phyloP scores from a whole-genome alignment of 2,888 invertebrate species.

The Melanophora roralis region DNA sequence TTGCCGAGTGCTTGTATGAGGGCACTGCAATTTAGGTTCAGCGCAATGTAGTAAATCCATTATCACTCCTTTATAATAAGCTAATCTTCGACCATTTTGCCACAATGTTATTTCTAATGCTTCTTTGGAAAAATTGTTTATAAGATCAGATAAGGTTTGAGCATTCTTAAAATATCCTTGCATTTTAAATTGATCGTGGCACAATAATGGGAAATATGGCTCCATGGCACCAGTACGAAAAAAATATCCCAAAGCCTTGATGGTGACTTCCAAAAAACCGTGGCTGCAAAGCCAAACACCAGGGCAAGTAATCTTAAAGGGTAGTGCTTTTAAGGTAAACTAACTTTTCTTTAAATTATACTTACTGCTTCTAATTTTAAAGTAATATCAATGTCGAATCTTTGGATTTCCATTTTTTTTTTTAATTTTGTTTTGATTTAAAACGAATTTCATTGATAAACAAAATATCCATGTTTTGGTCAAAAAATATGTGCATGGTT shows the following conservation, averaged over 20 bases:
- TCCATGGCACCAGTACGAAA: slow-evolving; percentile 75
- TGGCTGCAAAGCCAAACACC: slow-evolving; percentile 76
- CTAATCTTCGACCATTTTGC: slow-evolving; percentile 75
- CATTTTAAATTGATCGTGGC: slow-evolving; percentile 74
- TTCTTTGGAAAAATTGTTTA: slow-evolving; percentile 69
- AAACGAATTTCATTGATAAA: neutral
- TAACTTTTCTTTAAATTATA: slow-evolving; percentile 8
- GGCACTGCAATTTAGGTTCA: slow-evolving; percentile 68
- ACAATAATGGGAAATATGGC: slow-evolving; percentile 74
- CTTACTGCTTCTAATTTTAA: slow-evolving; percentile 75
- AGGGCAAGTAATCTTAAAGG: slow-evolving; percentile 74
- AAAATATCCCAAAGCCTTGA: slow-evolving; percentile 75
- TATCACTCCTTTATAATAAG: slow-evolving; percentile 73
- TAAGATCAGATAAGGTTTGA: slow-evolving; percentile 68
- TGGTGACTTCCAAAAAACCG: slow-evolving; percentile 74
- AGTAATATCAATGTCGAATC: slow-evolving; percentile 71
- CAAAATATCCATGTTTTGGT: slow-evolving; percentile 15
- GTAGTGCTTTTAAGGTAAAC: neutral
- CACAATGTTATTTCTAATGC: slow-evolving; percentile 74
- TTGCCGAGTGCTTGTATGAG: slow-evolving; percentile 71
- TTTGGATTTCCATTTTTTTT: slow-evolving; percentile 50
- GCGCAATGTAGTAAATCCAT: slow-evolving; percentile 71
- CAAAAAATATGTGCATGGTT: slow-evolving; percentile 5
- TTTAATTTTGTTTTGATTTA: neutral
- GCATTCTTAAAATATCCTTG: slow-evolving; percentile 74